A percentile compares a stretch with the other conserved stretches of the same genome.
Evolutionary conservation across 2,113 vertebrate species (phyloP).

Genomic region (Oenanthe melanoleuca): DNA sequence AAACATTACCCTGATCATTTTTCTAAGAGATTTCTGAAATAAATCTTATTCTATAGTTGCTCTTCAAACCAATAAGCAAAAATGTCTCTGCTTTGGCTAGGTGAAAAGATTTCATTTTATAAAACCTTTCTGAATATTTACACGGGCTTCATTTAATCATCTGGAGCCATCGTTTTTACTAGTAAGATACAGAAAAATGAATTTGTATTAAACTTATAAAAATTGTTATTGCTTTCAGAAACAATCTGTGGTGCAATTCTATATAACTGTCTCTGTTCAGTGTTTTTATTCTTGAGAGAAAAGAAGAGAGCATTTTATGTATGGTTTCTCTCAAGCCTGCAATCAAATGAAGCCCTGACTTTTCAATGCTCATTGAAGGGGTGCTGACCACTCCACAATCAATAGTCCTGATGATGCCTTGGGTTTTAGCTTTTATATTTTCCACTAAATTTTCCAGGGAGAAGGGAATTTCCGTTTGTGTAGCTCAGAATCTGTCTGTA

Average conservation of each 20-base stretch:
- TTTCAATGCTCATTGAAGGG: background rate
- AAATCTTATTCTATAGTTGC: background rate
- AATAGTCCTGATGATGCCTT: background rate
- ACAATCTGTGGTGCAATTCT: background rate
- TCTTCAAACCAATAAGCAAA: background rate
- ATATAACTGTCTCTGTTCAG: background rate
- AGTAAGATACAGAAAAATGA: background rate
- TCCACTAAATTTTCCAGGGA: background rate
- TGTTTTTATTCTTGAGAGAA: background rate
- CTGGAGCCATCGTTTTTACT: background rate
- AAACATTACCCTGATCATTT: background rate
- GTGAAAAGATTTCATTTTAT: background rate
- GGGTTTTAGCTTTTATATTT: no score
- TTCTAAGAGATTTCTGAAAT: background rate
- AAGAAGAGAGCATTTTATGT: background rate
- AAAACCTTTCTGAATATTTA: background rate
- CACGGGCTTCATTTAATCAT: background rate
- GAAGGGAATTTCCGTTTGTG: background rate
- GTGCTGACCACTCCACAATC: background rate
- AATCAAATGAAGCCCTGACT: background rate
- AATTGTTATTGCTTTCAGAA: background rate
- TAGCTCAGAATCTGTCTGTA: background rate
- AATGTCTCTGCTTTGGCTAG: background rate
- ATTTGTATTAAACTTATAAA: background rate
- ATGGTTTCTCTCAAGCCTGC: background rate